Evolutionary conservation across 2,113 vertebrate species (phyloP).

Genomic region (Gila orcuttii): DNA sequence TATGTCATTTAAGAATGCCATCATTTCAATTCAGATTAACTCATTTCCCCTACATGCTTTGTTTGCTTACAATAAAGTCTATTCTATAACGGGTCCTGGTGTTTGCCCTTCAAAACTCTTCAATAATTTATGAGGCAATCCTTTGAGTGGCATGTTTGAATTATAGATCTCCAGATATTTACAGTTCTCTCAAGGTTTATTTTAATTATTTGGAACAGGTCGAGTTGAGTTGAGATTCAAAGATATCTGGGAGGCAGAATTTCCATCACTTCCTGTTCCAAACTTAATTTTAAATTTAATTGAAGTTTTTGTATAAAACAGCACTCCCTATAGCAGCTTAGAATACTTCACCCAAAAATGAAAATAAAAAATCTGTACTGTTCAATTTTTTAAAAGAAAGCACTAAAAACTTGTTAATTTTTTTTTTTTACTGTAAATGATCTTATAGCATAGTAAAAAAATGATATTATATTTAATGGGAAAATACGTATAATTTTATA

Average conservation of each 20-base stretch:
- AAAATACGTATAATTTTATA: neutral
- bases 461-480: neutral
- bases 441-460: neutral
- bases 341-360: neutral
- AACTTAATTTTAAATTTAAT: neutral
- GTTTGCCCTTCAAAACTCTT: neutral
- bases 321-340: neutral
- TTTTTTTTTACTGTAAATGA: neutral
- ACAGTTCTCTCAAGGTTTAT: neutral
- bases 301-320: neutral
- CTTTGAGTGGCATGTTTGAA: conserved; percentile 8
- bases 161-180: neutral
- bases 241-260: neutral
- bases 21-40: neutral
- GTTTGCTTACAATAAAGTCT: neutral
- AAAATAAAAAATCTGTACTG: neutral
- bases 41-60: neutral
- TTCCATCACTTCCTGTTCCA: too few relatives aligned
- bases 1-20: neutral
- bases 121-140: neutral
- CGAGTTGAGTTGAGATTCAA: neutral
- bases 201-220: neutral
- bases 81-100: neutral
- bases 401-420: too few relatives aligned
- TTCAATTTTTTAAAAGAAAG: too few relatives aligned